These are phyloP conservation scores for Otis tarda DNA, from an alignment of 2,113 vertebrate species.

Conservation along the genomic window DNA sequence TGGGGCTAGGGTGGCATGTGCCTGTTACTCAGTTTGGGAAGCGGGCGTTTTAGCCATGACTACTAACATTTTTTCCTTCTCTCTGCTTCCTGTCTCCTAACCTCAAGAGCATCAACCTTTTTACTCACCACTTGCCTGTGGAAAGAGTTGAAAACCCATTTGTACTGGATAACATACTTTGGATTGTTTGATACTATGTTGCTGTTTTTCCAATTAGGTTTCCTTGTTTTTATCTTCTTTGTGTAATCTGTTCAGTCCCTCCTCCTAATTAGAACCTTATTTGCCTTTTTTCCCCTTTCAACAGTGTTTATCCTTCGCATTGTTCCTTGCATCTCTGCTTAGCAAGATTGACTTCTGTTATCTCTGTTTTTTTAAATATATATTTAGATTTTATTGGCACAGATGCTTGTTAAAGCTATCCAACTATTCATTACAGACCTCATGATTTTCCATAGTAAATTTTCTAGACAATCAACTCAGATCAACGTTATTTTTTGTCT, in stretches of 20 bases:
- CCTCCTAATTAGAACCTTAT: constrained; percentile 71
- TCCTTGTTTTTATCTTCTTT: constrained; percentile 59
- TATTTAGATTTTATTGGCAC: constrained; percentile 66
- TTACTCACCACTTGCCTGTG: not conserved
- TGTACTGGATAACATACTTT: constrained; percentile 36
- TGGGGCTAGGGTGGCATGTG: not conserved
- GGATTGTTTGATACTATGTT: constrained; percentile 20
- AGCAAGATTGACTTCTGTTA: constrained; percentile 61
- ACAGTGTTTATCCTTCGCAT: constrained; percentile 48
- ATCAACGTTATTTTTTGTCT: constrained; percentile 41
- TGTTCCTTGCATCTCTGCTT: constrained; percentile 48
- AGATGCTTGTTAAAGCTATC: not conserved
- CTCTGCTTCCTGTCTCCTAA: not conserved
- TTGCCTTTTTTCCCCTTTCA: constrained; percentile 30
- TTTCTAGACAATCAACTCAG: constrained; percentile 65
- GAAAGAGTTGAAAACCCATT: not conserved
- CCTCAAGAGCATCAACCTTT: constrained; percentile 51
- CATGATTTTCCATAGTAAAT: constrained; percentile 67
- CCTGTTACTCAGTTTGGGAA: not conserved
- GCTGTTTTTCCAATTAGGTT: constrained; percentile 70
- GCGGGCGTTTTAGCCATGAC: not conserved
- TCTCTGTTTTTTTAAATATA: constrained; percentile 67
- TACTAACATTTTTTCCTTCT: not conserved
- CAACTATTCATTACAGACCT: constrained; percentile 63
- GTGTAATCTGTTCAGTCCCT: constrained; percentile 58